Evolutionary conservation across 2,797 vertebrate species (phyloP).

Genomic region (Gorsachius magnificus): DNA sequence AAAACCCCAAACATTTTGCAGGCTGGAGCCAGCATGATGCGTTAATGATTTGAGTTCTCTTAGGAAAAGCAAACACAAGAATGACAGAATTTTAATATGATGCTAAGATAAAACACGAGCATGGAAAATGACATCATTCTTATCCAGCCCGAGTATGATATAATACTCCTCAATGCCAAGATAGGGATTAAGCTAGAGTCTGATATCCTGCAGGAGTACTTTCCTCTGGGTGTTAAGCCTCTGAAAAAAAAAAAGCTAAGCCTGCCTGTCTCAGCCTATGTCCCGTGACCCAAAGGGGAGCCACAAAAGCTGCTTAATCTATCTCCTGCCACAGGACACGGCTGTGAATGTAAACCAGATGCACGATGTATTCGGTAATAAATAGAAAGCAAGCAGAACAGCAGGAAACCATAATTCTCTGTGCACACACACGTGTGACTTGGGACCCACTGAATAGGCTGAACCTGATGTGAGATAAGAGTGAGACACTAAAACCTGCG

Average conservation of each 20-base stretch:
- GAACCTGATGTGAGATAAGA: background rate
- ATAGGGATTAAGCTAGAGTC: slow-evolving; percentile 37
- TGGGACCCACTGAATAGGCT: background rate
- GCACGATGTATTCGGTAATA: rapidly evolving
- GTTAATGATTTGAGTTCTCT: background rate
- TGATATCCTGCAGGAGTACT: slow-evolving; percentile 32
- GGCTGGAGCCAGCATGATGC: background rate
- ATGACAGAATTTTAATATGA: slow-evolving; percentile 17
- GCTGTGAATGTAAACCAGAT: background rate
- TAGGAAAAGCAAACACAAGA: background rate
- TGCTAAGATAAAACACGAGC: slow-evolving; percentile 27
- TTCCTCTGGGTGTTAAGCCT: slow-evolving; percentile 48
- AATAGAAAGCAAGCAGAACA: background rate
- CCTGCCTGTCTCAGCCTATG: background rate
- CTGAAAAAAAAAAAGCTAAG: background rate
- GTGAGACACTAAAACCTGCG: rapidly evolving
- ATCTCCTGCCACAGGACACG: rapidly evolving
- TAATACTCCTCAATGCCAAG: slow-evolving; percentile 44
- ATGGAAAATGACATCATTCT: slow-evolving; percentile 58
- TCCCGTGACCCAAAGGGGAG: background rate
- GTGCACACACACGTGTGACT: rapidly evolving
- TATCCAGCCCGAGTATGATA: background rate
- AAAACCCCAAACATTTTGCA: background rate
- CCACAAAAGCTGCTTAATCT: background rate
- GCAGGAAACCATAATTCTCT: background rate